These are phyloP conservation scores for Apodemus sylvaticus DNA, from an alignment of 2,113 vertebrate genomes.

Conservation along the genomic window DNA sequence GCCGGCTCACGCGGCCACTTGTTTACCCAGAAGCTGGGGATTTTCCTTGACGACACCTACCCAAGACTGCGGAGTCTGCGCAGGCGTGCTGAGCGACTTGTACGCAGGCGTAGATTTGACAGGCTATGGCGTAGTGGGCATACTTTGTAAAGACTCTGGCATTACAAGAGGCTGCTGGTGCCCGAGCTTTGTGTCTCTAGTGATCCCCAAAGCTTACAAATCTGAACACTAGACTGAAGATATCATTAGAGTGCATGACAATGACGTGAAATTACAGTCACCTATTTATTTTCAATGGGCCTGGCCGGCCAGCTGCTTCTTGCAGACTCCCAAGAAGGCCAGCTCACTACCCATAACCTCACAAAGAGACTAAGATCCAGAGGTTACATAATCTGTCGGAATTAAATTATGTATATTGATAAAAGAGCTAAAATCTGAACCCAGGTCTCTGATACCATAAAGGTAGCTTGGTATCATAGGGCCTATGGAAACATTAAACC, in stretches of 20 bases:
- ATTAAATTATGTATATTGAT: background rate
- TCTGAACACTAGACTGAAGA: background rate
- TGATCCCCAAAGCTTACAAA: background rate
- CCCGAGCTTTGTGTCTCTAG: background rate
- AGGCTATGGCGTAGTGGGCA: background rate
- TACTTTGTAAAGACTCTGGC: background rate
- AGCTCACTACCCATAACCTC: background rate
- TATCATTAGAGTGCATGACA: background rate
- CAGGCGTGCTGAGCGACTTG: constrained; percentile 21
- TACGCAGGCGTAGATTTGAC: constrained; percentile 51
- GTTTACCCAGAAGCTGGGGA: constrained; percentile 79
- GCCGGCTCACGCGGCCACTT: constrained; percentile 76
- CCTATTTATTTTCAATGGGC: background rate
- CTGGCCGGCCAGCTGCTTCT: background rate
- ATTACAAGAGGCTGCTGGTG: background rate
- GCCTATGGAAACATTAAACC: background rate
- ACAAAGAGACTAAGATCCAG: background rate
- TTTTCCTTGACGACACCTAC: constrained; percentile 77
- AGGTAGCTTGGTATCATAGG: background rate
- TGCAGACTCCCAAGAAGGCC: background rate
- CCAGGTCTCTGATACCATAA: background rate
- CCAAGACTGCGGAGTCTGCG: background rate
- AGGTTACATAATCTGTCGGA: constrained; percentile 33
- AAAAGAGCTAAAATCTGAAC: background rate
- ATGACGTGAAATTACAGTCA: background rate